These are phyloP conservation scores for Petrolisthes manimaculis DNA, from an alignment of 2,888 invertebrate species.

Conservation along the genomic window DNA sequence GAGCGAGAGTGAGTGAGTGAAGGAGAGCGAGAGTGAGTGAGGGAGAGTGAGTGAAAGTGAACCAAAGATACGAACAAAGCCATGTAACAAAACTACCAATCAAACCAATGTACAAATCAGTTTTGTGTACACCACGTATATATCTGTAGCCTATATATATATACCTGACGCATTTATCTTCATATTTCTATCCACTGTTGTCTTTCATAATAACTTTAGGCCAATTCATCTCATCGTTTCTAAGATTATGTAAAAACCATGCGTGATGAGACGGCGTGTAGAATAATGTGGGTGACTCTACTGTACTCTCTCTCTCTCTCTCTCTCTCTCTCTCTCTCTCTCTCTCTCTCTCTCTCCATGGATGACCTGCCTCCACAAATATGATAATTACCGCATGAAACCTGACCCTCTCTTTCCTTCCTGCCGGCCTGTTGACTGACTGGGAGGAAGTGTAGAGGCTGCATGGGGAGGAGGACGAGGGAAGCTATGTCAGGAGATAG, in stretches of 20 bases:
- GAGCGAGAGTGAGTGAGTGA: background rate
- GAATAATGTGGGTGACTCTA: too few relatives aligned
- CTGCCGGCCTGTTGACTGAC: background rate
- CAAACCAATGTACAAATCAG: too few relatives aligned
- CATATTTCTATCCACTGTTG: too few relatives aligned
- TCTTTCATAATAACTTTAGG: too few relatives aligned
- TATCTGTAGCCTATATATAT: too few relatives aligned
- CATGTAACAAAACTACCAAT: too few relatives aligned
- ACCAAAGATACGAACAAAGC: too few relatives aligned
- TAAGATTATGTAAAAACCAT: too few relatives aligned
- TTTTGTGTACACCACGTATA: too few relatives aligned
- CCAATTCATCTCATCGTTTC: too few relatives aligned
- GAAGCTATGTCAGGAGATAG: background rate
- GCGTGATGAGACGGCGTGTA: too few relatives aligned
- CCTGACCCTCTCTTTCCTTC: background rate
- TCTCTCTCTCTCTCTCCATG: background rate
- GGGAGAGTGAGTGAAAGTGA: background rate
- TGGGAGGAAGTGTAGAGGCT: background rate
- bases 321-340: slow-evolving; percentile 11
- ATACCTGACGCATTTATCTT: too few relatives aligned
- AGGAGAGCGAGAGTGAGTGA: background rate
- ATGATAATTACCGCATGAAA: background rate
- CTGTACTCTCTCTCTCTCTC: slow-evolving; percentile 2
- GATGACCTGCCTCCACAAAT: background rate
- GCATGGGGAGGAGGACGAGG: background rate